phyloP scores from a whole-genome alignment of 2,113 vertebrate genomes.

The Fulica atra region DNA sequence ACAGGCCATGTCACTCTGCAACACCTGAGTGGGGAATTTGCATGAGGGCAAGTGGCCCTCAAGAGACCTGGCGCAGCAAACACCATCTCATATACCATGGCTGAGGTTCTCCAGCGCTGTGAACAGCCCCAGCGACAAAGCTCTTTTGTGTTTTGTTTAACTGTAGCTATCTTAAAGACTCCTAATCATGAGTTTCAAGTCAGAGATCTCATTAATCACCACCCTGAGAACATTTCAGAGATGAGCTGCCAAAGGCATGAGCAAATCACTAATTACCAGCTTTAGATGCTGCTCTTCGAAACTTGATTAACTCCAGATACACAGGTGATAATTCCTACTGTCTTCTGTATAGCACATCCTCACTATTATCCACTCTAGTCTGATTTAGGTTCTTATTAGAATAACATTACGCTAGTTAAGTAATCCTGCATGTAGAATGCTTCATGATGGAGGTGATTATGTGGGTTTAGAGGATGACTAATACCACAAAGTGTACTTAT shows the following conservation, averaged over 20 bases:
- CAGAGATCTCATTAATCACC: slow-evolving; percentile 15
- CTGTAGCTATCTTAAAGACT: slow-evolving; percentile 12
- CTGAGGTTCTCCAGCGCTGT: background rate
- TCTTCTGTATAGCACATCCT: background rate
- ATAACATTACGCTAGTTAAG: slow-evolving; percentile 12
- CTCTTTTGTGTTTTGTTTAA: background rate
- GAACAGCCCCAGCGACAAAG: background rate
- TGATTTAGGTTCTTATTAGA: slow-evolving; percentile 9
- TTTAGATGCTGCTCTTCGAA: slow-evolving; percentile 30
- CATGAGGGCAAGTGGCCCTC: fast-evolving
- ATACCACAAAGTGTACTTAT: background rate
- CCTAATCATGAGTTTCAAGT: background rate
- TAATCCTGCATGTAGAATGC: background rate
- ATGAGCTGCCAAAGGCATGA: slow-evolving; percentile 31
- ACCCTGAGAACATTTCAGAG: background rate
- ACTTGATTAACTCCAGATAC: slow-evolving; percentile 14
- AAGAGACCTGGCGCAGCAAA: background rate
- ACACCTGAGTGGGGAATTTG: fast-evolving
- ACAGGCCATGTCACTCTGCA: background rate
- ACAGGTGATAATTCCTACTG: slow-evolving; percentile 10
- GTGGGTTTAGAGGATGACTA: background rate
- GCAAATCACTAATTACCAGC: slow-evolving; percentile 24
- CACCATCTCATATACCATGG: fast-evolving
- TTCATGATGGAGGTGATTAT: background rate
- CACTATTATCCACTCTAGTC: background rate